A percentile compares a stretch with the other conserved stretches of the same genome.
Evolutionary conservation across 1,140 invertebrate species (phyloP).

Genomic region (Drosophila biarmipes): DNA sequence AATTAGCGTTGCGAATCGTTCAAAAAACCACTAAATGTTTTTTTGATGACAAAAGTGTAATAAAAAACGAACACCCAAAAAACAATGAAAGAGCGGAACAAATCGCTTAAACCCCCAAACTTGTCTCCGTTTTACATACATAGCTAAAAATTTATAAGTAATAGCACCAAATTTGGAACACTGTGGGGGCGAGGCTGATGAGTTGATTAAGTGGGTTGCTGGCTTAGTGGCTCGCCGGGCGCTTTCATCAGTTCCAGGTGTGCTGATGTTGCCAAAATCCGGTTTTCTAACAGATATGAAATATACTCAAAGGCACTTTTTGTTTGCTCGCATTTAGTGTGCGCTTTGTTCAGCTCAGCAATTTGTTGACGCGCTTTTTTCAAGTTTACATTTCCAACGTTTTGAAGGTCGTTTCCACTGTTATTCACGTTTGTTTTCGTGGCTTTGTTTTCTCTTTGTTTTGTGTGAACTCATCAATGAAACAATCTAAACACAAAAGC

Average conservation of each 20-base stretch:
- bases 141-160: slow-evolving; percentile 13
- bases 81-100: slow-evolving; percentile 19
- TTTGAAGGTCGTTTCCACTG: slow-evolving; percentile 58
- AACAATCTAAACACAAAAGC: slow-evolving; percentile 55
- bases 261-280: slow-evolving; percentile 30
- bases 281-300: slow-evolving; percentile 37
- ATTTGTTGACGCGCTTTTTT: slow-evolving; percentile 44
- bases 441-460: slow-evolving; percentile 40
- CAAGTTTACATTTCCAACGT: slow-evolving; percentile 56
- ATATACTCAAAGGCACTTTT: slow-evolving; percentile 10
- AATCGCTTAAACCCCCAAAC: slow-evolving; percentile 8
- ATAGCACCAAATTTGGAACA: slow-evolving; percentile 1
- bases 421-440: slow-evolving; percentile 32
- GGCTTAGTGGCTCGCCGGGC: slow-evolving; percentile 5
- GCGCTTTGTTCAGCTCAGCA: slow-evolving; percentile 40
- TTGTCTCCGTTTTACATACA: slow-evolving; percentile 2
- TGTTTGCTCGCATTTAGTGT: slow-evolving; percentile 31
- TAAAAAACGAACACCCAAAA: background rate
- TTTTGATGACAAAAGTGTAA: background rate
- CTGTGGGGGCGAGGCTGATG: slow-evolving; percentile 17
- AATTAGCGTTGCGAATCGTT: slow-evolving; percentile 8
- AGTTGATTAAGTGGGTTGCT: slow-evolving; percentile 11
- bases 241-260: slow-evolving; percentile 3
- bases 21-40: background rate
- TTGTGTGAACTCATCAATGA: slow-evolving; percentile 60